Evolutionary conservation across 2,888 invertebrate genomes (phyloP).

Genomic region (Galeopsomyia nigrocyanea): DNA sequence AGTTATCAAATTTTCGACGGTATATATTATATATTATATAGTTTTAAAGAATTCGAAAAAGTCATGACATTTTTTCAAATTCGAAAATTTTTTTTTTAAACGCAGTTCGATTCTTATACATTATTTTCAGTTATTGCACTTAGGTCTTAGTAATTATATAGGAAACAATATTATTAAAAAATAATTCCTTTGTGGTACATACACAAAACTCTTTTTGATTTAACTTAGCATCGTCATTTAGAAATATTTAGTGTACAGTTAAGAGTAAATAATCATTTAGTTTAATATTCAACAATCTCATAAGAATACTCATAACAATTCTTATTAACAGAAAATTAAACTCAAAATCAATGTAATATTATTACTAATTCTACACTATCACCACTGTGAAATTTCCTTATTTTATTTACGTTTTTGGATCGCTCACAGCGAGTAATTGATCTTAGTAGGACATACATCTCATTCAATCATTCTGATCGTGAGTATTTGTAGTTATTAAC

Average conservation of each 20-base stretch:
- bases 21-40: not conserved
- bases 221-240: constrained; percentile 1
- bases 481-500: constrained; percentile 42
- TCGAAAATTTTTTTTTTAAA: not conserved
- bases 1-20: not conserved
- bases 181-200: constrained; percentile 10
- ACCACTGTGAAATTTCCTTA: constrained; percentile 32
- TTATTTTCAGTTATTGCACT: constrained; percentile 33
- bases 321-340: constrained; percentile 35
- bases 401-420: constrained; percentile 41
- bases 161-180: constrained; percentile 36
- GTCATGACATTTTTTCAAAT: not conserved
- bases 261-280: constrained; percentile 42
- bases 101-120: constrained; percentile 14
- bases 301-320: constrained; percentile 33
- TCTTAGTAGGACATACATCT: constrained; percentile 41
- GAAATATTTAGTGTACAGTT: constrained; percentile 22
- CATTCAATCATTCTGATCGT: constrained; percentile 33
- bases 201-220: constrained; percentile 39
- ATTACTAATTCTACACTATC: constrained; percentile 23
- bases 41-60: constrained; percentile 5
- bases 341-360: constrained; percentile 29
- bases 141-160: constrained; percentile 14
- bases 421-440: constrained; percentile 40
- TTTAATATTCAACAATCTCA: constrained; percentile 45